Conservation (phyloP, 1,140 invertebrate species). For the Steinernema khuongi region DNA sequence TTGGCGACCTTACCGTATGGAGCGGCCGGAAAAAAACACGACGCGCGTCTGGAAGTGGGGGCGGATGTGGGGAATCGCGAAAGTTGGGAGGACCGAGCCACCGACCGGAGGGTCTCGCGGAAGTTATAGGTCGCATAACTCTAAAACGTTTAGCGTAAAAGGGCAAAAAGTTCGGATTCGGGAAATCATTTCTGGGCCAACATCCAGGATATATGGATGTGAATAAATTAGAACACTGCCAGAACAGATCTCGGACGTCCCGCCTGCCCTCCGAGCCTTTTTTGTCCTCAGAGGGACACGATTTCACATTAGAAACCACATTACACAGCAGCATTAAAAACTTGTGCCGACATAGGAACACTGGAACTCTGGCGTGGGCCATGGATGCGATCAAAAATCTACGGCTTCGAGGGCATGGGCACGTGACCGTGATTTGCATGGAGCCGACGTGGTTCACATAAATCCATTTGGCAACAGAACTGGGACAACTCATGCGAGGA, state of each 20-base stretch:
- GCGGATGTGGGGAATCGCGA: conserved; percentile 16
- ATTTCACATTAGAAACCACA: conserved; percentile 8
- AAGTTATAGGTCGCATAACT: conserved; percentile 10
- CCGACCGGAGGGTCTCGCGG: neutral
- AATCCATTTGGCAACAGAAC: neutral
- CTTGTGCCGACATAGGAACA: too few species aligned
- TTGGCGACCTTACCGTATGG: too few species aligned
- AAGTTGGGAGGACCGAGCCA: neutral
- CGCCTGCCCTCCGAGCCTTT: neutral
- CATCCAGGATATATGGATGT: neutral
- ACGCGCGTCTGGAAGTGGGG: conserved; percentile 23
- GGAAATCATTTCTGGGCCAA: neutral
- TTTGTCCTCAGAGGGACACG: neutral
- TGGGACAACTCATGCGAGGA: neutral
- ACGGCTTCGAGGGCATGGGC: too few species aligned
- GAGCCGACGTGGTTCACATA: too few species aligned
- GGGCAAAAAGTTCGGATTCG: conserved; percentile 2
- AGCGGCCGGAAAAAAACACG: conserved; percentile 19
- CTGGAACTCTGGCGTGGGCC: too few species aligned
- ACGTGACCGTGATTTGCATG: too few species aligned
- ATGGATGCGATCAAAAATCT: too few species aligned
- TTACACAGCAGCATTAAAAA: neutral
- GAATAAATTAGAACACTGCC: neutral
- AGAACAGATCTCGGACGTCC: neutral
- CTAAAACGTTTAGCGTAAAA: neutral